These are phyloP conservation scores for Microplitis manilae DNA, from an alignment of 2,888 invertebrate species.

Conservation along the genomic window DNA sequence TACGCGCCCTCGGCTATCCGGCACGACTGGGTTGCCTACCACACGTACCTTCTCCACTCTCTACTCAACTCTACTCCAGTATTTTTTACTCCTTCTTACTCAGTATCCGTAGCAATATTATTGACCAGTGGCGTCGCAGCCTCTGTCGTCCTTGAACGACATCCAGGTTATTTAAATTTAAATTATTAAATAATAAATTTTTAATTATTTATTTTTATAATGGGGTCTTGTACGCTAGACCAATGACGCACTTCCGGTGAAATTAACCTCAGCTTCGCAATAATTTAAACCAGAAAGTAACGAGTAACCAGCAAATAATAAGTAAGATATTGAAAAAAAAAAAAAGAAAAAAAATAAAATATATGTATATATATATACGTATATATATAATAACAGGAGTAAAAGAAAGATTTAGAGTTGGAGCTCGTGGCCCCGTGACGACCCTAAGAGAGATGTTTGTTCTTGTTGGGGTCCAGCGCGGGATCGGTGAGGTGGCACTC, in stretches of 20 bases:
- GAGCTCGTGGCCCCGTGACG: slow-evolving; percentile 68
- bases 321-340: slow-evolving; percentile 52
- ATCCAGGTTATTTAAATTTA: slow-evolving; percentile 27
- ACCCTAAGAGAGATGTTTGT: slow-evolving; percentile 65
- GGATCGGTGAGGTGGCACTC: slow-evolving; percentile 14
- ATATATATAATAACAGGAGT: too few relatives aligned
- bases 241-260: slow-evolving; percentile 64
- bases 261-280: slow-evolving; percentile 58
- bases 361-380: too few relatives aligned
- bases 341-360: not conserved
- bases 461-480: slow-evolving; percentile 59
- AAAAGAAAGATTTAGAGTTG: slow-evolving; percentile 59
- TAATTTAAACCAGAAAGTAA: slow-evolving; percentile 58
- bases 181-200: slow-evolving; percentile 6
- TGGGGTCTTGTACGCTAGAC: slow-evolving; percentile 34
- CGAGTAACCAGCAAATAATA: slow-evolving; percentile 28
- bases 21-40: slow-evolving; percentile 29
- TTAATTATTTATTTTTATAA: not conserved
- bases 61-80: not conserved
- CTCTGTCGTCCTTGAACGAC: slow-evolving; percentile 50
- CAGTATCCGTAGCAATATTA: not conserved
- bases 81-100: not conserved
- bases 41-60: slow-evolving; percentile 63
- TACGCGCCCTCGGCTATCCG: slow-evolving; percentile 55
- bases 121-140: slow-evolving; percentile 65